phyloP scores from a whole-genome alignment of 2,113 vertebrate species.

The Pithys albifrons region DNA sequence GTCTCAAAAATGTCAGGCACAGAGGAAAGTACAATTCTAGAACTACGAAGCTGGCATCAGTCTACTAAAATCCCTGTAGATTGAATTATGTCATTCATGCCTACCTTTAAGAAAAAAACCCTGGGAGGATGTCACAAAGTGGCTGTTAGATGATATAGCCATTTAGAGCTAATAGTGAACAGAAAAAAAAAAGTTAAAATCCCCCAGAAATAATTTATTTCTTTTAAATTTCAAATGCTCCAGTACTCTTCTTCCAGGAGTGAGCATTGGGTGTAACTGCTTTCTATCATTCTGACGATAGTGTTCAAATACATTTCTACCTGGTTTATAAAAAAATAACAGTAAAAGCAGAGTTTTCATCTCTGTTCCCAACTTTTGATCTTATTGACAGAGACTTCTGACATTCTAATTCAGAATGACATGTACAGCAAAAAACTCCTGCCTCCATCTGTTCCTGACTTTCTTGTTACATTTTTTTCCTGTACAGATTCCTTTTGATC shows the following conservation, averaged over 20 bases:
- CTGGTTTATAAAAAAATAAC: neutral
- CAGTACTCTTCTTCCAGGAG: neutral
- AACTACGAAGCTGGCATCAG: neutral
- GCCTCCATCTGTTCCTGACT: slow-evolving; percentile 18
- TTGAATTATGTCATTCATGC: neutral
- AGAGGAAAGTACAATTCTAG: neutral
- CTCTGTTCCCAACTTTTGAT: slow-evolving; percentile 22
- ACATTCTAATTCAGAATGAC: slow-evolving; percentile 24
- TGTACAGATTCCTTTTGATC: slow-evolving; percentile 48
- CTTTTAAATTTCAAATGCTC: neutral
- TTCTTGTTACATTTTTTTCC: slow-evolving; percentile 36
- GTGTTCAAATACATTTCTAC: neutral
- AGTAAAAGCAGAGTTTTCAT: slow-evolving; percentile 32
- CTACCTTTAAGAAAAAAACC: neutral
- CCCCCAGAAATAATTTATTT: neutral
- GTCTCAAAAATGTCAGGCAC: neutral
- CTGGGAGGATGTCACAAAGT: neutral
- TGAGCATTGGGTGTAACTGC: fast-evolving
- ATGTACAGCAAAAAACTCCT: slow-evolving; percentile 16
- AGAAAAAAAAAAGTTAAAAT: neutral
- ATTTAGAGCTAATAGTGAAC: neutral
- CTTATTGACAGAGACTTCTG: slow-evolving; percentile 32
- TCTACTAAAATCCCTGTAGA: neutral
- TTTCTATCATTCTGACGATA: neutral
- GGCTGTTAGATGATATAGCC: neutral